phyloP scores from a whole-genome alignment of 2,888 invertebrate genomes.

The Morpho helenor region DNA sequence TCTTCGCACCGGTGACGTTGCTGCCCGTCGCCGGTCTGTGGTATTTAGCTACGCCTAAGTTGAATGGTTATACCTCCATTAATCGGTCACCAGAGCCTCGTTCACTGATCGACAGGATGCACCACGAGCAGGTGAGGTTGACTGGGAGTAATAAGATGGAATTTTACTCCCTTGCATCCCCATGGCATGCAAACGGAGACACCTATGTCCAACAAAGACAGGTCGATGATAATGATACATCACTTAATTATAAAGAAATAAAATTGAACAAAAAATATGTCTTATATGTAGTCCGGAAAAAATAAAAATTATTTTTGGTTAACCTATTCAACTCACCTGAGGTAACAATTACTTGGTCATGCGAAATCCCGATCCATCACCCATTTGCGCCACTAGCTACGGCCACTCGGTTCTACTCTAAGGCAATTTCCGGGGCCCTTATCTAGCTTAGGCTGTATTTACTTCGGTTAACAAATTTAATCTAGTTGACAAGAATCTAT shows the following conservation, averaged over 20 bases:
- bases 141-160: too few relatives aligned
- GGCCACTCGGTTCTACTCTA: conserved; percentile 65
- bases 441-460: conserved; percentile 59
- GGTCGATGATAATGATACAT: too few relatives aligned
- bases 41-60: too few relatives aligned
- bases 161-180: too few relatives aligned
- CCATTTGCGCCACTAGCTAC: conserved; percentile 63
- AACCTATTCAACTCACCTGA: conserved; percentile 41
- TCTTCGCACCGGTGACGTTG: too few relatives aligned
- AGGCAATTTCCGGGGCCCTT: conserved; percentile 74
- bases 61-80: too few relatives aligned
- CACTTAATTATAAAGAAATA: neutral
- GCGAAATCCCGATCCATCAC: conserved; percentile 73
- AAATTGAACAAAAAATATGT: neutral
- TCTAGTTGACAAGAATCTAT: conserved; percentile 54
- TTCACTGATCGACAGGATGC: too few relatives aligned
- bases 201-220: too few relatives aligned
- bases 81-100: too few relatives aligned
- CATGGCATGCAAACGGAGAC: too few relatives aligned
- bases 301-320: conserved; percentile 24
- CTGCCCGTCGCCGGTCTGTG: too few relatives aligned
- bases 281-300: conserved; percentile 7
- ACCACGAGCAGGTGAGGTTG: too few relatives aligned
- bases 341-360: conserved; percentile 76
- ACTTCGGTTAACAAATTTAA: conserved; percentile 74